These are phyloP conservation scores for Himalopsyche japonica DNA, from an alignment of 2,888 invertebrate genomes.

Conservation along the genomic window DNA sequence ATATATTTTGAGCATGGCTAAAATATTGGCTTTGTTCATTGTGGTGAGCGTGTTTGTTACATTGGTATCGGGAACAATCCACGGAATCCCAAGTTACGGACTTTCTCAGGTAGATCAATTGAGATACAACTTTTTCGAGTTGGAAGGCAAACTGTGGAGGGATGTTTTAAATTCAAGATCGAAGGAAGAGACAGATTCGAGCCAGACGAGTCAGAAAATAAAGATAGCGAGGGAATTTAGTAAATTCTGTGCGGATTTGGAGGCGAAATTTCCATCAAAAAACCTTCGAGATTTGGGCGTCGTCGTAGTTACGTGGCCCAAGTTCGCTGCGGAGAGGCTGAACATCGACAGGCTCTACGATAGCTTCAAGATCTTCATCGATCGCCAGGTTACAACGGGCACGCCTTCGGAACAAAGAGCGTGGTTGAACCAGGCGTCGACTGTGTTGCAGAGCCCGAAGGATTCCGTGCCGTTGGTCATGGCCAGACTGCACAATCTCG, in stretches of 20 bases:
- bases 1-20: background rate
- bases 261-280: constrained; percentile 46
- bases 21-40: background rate
- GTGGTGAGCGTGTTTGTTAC: background rate
- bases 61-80: background rate
- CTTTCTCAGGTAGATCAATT: constrained; percentile 61
- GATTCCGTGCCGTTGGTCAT: constrained; percentile 62
- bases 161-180: constrained; percentile 52
- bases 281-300: constrained; percentile 44
- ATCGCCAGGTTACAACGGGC: constrained; percentile 51
- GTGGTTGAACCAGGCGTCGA: constrained; percentile 68
- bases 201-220: constrained; percentile 55
- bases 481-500: constrained; percentile 51
- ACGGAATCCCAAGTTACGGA: constrained; percentile 13
- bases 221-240: constrained; percentile 63
- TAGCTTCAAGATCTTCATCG: constrained; percentile 66
- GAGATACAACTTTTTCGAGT: constrained; percentile 61
- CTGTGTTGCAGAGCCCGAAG: constrained; percentile 67
- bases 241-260: constrained; percentile 58
- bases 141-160: constrained; percentile 60
- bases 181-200: constrained; percentile 43
- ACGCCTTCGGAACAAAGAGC: constrained; percentile 51
- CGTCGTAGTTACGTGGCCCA: constrained; percentile 66
- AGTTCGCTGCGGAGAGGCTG: constrained; percentile 63
- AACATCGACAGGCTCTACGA: constrained; percentile 69